Base-by-base conservation (phyloP, 2,113 vertebrate genomes). In the Cephalophus harveyi region DNA sequence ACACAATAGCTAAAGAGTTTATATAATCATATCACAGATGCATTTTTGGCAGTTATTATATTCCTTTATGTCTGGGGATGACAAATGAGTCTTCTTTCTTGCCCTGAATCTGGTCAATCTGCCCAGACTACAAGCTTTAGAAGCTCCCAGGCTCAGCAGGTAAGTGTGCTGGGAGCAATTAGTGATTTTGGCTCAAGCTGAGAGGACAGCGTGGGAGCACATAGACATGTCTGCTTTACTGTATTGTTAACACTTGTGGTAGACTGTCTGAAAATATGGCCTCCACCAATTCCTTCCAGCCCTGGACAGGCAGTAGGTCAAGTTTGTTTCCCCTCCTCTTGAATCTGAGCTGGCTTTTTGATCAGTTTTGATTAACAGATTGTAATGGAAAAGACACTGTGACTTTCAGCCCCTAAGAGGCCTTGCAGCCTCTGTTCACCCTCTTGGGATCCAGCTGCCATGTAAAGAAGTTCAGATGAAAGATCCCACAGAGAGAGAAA, bases 201-300 rank as follows among this genome's bases (percentile, higher is more conserved):
- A 10, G 36, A 43, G 54, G 36, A 9, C 11, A 19, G 17, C 1
- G 0, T 4, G 30, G 36, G 19, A 43, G 12, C 23, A 21, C 13
- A 54, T 14, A 83, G 54, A n/a, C 5, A 15, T 5, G 10, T 19
- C 4, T 60, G 50, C 33, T 55, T 28, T 12, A 27, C 15, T n/a
- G 7, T 48, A 36, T 19, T 30, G 62, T 83, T 82, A 33, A 15
- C 5, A 2, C 21, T 85, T 62, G 15, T 5, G 17, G n/a, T 16
- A 62, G 89, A 55, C 19, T 57, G 40, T 59, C 83, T 88, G 71
- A 92, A 95, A 93, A 36, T 13, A 23, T 1, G 16, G 43, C 30
- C 40, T 94, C 76, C 57, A 27, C 11, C 74, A 36, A 21, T 27
- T 40, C 30, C 30, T 74, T 33, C 16, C 25, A 48, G 83, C 19